Evolutionary conservation across 2,888 invertebrate genomes (phyloP), one percentile per base, ranked within the genome.

Genomic region (Tipula lateralis): DNA sequence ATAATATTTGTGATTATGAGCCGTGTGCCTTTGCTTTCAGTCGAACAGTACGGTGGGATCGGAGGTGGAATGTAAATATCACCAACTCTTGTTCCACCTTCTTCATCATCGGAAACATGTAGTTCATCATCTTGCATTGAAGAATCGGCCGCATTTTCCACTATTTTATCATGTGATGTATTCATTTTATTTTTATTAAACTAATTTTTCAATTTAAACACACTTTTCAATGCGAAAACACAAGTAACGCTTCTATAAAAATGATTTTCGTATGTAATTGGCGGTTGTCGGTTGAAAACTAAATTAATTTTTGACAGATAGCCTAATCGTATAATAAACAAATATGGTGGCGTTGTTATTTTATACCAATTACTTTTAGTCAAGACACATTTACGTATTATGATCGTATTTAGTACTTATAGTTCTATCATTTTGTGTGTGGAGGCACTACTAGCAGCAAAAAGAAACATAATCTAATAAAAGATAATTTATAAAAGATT

Each of bases 1-100:
- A 94, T 94, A 87, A 99, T 99, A 87, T 96, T 93, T 1, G 94
- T 94, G 84, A 99, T 99, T 85, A 99, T 95, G 81, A 99, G 91
- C 19, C 99, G 92, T 0, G 97, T 95, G 0, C 96, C 97, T 80
- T 92, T 93, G 12, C 93, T 91, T 87, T 96, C 95, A 86, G 94
- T 93, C 1, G 95, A 94, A 84, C 93, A 92, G 1, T 94, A 92
- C 0, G 94, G 93, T 87, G 93, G 93, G 1, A 94, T 92, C 0
- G 95, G 93, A 0, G 96, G 95, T 0, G 97, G 96, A 87, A 97
- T 96, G 87, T 95, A 96, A 87, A 97, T 96, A 85, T 95, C 96
- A 6, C 95, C 95, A 83, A 96, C 92, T 84, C 93, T 91, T 0
- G 94, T 90, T 1, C 95, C 95, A 34, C 95, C 96, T 88, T 82